phyloP scores from a whole-genome alignment of 2,888 invertebrate species.

The Scelioninae gen. 2 region DNA sequence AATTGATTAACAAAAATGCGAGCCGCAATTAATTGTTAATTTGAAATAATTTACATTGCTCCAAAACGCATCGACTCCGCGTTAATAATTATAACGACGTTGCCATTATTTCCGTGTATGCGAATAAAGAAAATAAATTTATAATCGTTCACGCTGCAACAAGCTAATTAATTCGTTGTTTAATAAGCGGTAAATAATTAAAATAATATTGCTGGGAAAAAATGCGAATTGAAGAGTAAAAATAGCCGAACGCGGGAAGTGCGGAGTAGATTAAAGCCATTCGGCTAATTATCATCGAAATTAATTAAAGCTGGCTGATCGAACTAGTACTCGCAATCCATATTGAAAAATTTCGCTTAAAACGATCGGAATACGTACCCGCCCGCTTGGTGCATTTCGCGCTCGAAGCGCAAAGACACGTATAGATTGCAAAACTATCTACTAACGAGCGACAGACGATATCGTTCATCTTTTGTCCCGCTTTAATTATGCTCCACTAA shows the following conservation, averaged over 20 bases:
- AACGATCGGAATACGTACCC: conserved; percentile 46
- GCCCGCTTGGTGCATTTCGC: conserved; percentile 37
- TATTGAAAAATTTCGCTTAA: conserved; percentile 34
- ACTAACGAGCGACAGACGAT: conserved; percentile 73
- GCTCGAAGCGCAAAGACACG: conserved; percentile 57
- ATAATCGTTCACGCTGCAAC: background rate
- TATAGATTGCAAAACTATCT: conserved; percentile 69
- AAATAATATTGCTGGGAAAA: background rate
- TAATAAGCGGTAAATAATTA: background rate
- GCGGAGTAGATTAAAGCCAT: conserved; percentile 9
- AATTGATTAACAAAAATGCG: no score
- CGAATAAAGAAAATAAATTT: background rate
- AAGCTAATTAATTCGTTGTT: conserved; percentile 2
- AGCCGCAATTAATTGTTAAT: no score
- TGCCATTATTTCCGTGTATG: background rate
- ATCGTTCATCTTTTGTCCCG: conserved; percentile 72
- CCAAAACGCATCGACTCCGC: no score
- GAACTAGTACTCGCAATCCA: conserved; percentile 13
- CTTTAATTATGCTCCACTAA: conserved; percentile 72
- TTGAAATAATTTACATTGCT: no score
- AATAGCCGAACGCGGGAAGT: background rate
- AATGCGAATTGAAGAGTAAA: background rate
- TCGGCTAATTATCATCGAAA: conserved; percentile 31
- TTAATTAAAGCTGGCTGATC: conserved; percentile 20
- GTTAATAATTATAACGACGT: no score